Conservation (phyloP, 2,888 invertebrate species). For the Eristalis arbustorum region DNA sequence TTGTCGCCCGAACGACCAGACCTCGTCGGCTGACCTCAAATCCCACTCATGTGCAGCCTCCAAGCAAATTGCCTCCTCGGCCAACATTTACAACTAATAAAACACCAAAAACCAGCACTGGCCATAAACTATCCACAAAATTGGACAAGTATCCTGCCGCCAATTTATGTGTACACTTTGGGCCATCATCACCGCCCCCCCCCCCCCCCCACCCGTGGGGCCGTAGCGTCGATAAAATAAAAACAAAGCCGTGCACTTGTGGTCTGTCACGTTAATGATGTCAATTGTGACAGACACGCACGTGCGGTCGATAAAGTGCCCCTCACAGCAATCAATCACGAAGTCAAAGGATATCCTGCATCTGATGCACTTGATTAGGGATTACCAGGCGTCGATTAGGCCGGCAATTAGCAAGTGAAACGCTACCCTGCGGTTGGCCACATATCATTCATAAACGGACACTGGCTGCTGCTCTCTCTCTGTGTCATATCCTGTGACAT, state of each 20-base stretch:
- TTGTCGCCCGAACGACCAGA: neutral
- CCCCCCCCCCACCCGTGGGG: too few relatives aligned
- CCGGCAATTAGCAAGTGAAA: slow-evolving; percentile 9
- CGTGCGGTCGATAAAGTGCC: slow-evolving; percentile 12
- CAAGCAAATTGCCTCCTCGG: neutral
- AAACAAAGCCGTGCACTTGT: neutral
- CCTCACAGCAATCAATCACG: neutral
- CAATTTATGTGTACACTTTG: neutral
- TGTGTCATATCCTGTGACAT: slow-evolving; percentile 46
- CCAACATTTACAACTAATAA: slow-evolving; percentile 26
- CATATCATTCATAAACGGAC: neutral
- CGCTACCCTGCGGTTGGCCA: too few relatives aligned
- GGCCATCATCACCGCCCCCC: neutral
- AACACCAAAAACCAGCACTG: slow-evolving; percentile 25
- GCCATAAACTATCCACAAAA: slow-evolving; percentile 35
- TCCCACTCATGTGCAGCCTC: neutral
- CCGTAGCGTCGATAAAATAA: neutral
- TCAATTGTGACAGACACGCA: too few relatives aligned
- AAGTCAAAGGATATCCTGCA: neutral
- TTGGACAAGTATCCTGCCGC: slow-evolving; percentile 14
- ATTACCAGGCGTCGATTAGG: slow-evolving; percentile 3
- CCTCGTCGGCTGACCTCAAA: neutral
- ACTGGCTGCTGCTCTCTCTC: slow-evolving; percentile 22
- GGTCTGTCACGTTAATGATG: slow-evolving; percentile 25
- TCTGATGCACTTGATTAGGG: neutral